Base-by-base conservation (phyloP, 1,140 invertebrate genomes). In the Notospermus geniculatus region DNA sequence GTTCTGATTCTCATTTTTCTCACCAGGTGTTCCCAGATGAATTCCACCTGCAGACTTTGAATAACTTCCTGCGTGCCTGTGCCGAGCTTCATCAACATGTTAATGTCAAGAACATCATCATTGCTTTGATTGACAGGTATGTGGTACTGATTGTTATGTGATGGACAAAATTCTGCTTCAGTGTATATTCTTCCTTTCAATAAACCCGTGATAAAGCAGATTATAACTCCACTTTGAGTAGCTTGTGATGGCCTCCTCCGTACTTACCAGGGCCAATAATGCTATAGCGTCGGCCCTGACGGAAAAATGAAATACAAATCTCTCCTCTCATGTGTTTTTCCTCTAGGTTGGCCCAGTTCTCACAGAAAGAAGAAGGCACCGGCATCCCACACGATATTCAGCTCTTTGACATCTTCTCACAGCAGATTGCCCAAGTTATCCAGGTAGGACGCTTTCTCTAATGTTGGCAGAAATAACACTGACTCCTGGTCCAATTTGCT, bases 61-160 rank as follows among this genome's bases (percentile, higher is more conserved):
- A 91, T 77, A 88, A 92, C 32, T 98, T 99, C 80, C 84, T 99
- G 11, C 92, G 95, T 77, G 97, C 96, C 0, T 99, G 97, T 82
- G 95, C 93, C 1, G 94, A 99, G 77, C 83, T 99, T 0, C 93
- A 98, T 76, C 87, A 88, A 32, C 90, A 91, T 60, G 97, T 99
- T 0, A 97, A 98, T 81, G 94, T 99, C 2, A 98, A 98, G 82
- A 98, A 97, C 74, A 96, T 99, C 62, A 94, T 99, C 56, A 97
- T 97, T 72, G 91, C 95, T 22, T 83, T 99, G 22, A 98, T 99
- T 69, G 95, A 98, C 79, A 86, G 96, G 63, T 86, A 60, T 57
- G 25, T 52, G 28, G 30, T 85, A n/a, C n/a, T n/a, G n/a, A n/a
- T n/a, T n/a, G n/a, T n/a, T n/a, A n/a, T n/a, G n/a, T n/a, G n/a